Conservation (phyloP, 2,797 vertebrate species). For the Rhynchonycteris naso region DNA sequence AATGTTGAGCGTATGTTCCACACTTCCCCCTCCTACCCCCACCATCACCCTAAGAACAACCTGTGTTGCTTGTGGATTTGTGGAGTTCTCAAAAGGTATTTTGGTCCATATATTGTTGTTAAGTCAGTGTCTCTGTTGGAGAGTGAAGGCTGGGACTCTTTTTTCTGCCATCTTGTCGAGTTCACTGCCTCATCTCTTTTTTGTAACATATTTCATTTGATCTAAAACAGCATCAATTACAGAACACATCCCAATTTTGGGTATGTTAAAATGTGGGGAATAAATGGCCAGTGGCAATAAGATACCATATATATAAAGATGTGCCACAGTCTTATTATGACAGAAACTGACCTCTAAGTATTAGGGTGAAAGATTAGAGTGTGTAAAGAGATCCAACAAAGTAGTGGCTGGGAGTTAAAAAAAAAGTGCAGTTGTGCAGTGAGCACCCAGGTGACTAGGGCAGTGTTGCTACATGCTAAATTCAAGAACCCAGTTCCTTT, state of each 20-base stretch:
- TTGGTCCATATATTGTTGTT: neutral
- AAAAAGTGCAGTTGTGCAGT: neutral
- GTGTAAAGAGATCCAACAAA: neutral
- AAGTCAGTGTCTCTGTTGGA: neutral
- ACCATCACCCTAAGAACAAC: neutral
- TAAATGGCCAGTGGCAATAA: neutral
- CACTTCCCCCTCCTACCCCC: neutral
- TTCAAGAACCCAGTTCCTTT: neutral
- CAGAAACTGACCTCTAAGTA: neutral
- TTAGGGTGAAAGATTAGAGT: neutral
- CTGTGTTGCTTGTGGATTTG: neutral
- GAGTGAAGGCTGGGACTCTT: neutral
- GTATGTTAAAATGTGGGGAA: neutral
- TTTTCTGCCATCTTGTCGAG: neutral
- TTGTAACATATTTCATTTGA: neutral
- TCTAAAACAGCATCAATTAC: slow-evolving; percentile 25
- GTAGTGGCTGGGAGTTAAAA: neutral
- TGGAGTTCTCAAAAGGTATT: slow-evolving; percentile 17
- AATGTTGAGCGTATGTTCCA: neutral
- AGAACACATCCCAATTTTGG: neutral
- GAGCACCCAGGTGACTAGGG: neutral
- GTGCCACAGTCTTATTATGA: neutral
- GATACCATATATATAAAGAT: neutral
- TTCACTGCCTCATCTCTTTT: neutral
- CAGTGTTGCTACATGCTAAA: neutral